phyloP scores from a whole-genome alignment of 2,888 invertebrate species.

The Nysson spinosus region DNA sequence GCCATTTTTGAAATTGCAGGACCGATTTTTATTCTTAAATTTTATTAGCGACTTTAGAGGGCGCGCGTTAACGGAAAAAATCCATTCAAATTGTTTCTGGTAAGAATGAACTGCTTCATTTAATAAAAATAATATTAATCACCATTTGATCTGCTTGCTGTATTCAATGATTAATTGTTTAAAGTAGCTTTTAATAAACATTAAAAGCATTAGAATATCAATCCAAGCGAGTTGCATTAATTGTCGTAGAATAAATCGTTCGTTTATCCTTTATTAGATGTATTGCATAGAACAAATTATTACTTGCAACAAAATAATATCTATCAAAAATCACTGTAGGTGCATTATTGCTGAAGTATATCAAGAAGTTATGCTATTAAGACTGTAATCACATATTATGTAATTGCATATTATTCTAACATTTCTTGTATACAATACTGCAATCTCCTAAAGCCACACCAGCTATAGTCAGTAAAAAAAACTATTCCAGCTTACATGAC shows the following conservation, averaged over 20 bases:
- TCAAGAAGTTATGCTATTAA: slow-evolving; percentile 5
- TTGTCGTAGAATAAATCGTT: background rate
- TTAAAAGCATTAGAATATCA: background rate
- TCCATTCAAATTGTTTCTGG: no score
- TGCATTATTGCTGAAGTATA: slow-evolving; percentile 9
- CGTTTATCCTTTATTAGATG: slow-evolving; percentile 12
- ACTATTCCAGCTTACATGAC: slow-evolving; percentile 4
- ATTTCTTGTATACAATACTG: slow-evolving; percentile 40
- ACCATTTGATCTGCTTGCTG: no score
- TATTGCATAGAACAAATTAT: slow-evolving; percentile 73
- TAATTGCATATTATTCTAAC: slow-evolving; percentile 7
- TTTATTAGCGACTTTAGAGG: background rate
- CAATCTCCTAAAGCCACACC: slow-evolving; percentile 11
- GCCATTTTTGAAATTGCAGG: slow-evolving; percentile 21
- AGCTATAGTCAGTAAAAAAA: slow-evolving; percentile 15
- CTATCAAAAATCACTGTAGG: slow-evolving; percentile 41
- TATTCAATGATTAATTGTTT: no score
- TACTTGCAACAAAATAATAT: slow-evolving; percentile 33
- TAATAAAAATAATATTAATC: no score
- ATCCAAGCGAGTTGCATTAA: no score
- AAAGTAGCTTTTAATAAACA: background rate
- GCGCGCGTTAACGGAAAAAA: no score
- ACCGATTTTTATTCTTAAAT: background rate
- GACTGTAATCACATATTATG: background rate
- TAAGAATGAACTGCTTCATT: no score